A percentile compares a stretch with the other conserved stretches of the same genome.
Evolutionary conservation across 2,113 vertebrate species (phyloP).

Genomic region (Albula glossodonta): DNA sequence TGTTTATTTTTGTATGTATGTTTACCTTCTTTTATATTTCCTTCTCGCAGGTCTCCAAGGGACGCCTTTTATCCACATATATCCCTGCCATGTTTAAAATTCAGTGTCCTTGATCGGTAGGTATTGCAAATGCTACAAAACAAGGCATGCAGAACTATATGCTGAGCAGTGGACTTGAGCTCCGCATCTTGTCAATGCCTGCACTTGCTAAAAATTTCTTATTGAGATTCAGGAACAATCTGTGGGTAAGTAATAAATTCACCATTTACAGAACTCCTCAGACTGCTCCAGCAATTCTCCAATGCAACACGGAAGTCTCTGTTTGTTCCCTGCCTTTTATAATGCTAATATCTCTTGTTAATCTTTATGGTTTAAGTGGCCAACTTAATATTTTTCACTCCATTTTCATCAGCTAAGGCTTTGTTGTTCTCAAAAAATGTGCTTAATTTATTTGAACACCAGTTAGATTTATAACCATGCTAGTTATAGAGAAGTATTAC

Average conservation of each 20-base stretch:
- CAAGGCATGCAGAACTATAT: neutral
- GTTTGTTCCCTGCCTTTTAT: constrained; percentile 39
- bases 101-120: constrained; percentile 32
- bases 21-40: constrained; percentile 29
- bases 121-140: constrained; percentile 16
- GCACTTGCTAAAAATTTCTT: neutral
- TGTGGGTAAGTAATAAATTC: neutral
- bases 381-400: constrained; percentile 51
- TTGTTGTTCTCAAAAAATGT: constrained; percentile 61
- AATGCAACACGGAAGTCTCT: neutral
- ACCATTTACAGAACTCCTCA: neutral
- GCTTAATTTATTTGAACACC: constrained; percentile 81
- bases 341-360: constrained; percentile 52
- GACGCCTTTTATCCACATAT: constrained; percentile 34
- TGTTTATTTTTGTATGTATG: constrained; percentile 28
- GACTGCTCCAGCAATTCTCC: constrained; percentile 23
- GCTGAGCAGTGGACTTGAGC: neutral
- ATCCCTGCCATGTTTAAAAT: constrained; percentile 27
- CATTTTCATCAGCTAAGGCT: constrained; percentile 53
- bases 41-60: constrained; percentile 13
- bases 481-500: constrained; percentile 81
- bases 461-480: constrained; percentile 81
- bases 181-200: neutral
- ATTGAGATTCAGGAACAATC: neutral
- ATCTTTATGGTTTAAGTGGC: constrained; percentile 56